These are phyloP conservation scores for Caenorhabditis becei DNA, from an alignment of 2,888 invertebrate genomes.

Conservation along the genomic window DNA sequence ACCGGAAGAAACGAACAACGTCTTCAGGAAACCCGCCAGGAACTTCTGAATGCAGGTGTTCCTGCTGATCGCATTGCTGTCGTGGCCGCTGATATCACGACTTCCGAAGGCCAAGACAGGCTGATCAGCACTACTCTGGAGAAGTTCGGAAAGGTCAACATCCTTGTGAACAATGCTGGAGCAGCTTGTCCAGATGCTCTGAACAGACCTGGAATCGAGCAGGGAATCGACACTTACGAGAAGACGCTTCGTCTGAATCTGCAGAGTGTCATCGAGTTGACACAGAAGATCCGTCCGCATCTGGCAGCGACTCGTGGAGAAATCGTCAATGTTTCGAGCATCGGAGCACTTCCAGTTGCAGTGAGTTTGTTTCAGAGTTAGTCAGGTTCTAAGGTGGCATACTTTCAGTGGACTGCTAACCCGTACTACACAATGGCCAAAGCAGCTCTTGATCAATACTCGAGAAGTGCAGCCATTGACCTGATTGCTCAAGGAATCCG, in stretches of 20 bases:
- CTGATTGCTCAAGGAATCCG: conserved; percentile 34
- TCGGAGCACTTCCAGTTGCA: conserved; percentile 32
- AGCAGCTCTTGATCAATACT: conserved; percentile 44
- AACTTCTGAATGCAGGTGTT: conserved; percentile 19
- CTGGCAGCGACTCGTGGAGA: conserved; percentile 49
- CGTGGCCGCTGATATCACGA: background rate
- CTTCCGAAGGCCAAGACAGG: conserved; percentile 35
- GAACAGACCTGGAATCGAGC: conserved; percentile 21
- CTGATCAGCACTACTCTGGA: conserved; percentile 47
- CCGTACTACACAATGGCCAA: conserved; percentile 45
- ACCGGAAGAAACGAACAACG: conserved; percentile 46
- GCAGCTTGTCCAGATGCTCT: conserved; percentile 9
- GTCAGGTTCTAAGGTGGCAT: no score
- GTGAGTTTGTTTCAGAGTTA: conserved; percentile 10
- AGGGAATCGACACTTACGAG: conserved; percentile 1
- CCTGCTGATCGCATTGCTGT: background rate
- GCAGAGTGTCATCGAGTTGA: background rate
- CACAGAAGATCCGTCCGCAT: background rate
- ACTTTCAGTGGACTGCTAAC: conserved; percentile 23
- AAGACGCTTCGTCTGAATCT: background rate
- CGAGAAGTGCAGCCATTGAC: conserved; percentile 28
- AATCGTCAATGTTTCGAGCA: conserved; percentile 56
- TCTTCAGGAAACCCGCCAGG: conserved; percentile 25
- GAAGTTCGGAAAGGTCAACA: conserved; percentile 46
- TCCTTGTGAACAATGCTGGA: conserved; percentile 14